Base-by-base conservation (phyloP, 1,140 invertebrate species). In the Drosophila orena region DNA sequence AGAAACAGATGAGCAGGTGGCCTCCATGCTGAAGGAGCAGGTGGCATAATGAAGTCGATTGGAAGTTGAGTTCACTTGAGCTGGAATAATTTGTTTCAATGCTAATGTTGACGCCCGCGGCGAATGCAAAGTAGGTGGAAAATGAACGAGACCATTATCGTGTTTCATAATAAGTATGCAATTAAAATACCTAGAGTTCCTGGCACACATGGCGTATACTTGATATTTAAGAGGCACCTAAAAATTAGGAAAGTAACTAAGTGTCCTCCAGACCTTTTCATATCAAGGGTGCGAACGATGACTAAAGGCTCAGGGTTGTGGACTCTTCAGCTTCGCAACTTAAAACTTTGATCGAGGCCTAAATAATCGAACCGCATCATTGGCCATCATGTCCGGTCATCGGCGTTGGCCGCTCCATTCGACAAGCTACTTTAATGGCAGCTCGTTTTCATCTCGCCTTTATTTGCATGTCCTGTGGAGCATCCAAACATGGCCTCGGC, bases 41-140 rank as follows among this genome's bases (percentile, higher is more conserved):
- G 66, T 70, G 68, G 61, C 64, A 70, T 70, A 70, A 71, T 71
- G 68, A 57, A 71, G 68, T 71, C 68, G 68, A 71, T 71, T 70
- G 68, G 65, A 71, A 71, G 68, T 70, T 71, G 60, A 68, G 60
- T 68, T 65, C 64, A 65, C 64, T 68, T 65, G 64, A 68, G 64
- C 61, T 22, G 65, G 43, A 70, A 71, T 70, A 70, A 71, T 71
- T 71, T 70, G 50, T 44, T 69, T 69, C 56, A 56, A 71, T 71
- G 68, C 57, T 70, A 49, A 46, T 60, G 68, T 60, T 71, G 17
- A 35, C 42, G 24, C 43, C 34, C 17, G 0, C 4, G 65, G 37
- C 24, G 37, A 14, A 49, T 57, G 53, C 64, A 58, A 46, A 71
- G 46, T 44, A 59, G 22, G 42, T 56, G 57, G 47, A 35, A 72